phyloP scores from a whole-genome alignment of 2,888 invertebrate genomes.

The Drosophila mercatorum region DNA sequence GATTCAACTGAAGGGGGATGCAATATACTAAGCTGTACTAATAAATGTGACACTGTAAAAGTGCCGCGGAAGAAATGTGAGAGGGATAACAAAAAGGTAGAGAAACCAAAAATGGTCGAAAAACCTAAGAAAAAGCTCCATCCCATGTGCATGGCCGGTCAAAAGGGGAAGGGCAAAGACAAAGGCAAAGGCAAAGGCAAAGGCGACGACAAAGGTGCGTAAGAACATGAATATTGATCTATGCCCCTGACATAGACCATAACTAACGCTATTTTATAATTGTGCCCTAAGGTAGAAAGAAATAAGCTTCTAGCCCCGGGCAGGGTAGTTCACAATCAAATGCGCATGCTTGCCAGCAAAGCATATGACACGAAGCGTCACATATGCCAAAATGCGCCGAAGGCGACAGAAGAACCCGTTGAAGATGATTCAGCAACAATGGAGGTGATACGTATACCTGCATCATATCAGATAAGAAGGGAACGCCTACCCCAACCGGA shows the following conservation, averaged over 20 bases:
- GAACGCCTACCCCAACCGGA: conserved; percentile 40
- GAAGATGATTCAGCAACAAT: conserved; percentile 14
- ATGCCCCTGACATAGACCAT: no score
- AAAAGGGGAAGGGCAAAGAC: conserved; percentile 3
- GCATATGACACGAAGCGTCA: conserved; percentile 2
- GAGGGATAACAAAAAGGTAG: neutral
- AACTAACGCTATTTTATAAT: conserved; percentile 17
- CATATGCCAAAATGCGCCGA: neutral
- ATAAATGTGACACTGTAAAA: conserved; percentile 34
- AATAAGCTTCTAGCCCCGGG: conserved; percentile 38
- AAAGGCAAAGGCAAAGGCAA: conserved; percentile 6
- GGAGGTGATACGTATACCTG: conserved; percentile 56
- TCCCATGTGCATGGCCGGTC: conserved; percentile 19
- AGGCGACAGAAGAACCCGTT: neutral
- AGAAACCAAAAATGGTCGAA: neutral
- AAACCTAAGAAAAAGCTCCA: conserved; percentile 36
- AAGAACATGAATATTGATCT: neutral
- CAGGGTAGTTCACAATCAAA: conserved; percentile 18
- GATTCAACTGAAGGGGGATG: neutral
- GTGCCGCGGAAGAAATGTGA: conserved; percentile 58
- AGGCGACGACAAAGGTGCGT: conserved; percentile 33
- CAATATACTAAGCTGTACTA: conserved; percentile 17
- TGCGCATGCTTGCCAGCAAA: conserved; percentile 20
- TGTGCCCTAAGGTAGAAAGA: conserved; percentile 69
- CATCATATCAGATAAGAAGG: conserved; percentile 57